A percentile compares a stretch with the other conserved stretches of the same genome.
Evolutionary conservation across 2,797 vertebrate genomes (phyloP).

Genomic region (Varecia variegata): DNA sequence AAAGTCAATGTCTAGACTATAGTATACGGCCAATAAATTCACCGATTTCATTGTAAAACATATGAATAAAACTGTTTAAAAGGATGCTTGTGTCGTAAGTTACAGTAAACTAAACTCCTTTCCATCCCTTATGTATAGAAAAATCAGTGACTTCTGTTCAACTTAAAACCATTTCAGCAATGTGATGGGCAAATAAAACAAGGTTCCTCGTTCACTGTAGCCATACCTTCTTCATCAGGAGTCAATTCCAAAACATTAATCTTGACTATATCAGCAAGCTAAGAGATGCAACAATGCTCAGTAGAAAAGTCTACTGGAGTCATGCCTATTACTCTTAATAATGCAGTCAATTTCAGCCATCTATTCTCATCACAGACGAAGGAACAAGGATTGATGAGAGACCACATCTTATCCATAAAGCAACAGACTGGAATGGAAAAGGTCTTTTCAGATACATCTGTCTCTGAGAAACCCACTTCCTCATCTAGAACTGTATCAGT

Average conservation of each 20-base stretch:
- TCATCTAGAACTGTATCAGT: slow-evolving; percentile 54
- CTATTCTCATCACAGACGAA: slow-evolving; percentile 10
- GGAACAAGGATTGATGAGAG: slow-evolving; percentile 36
- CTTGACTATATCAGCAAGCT: background rate
- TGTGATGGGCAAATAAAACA: background rate
- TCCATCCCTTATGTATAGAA: background rate
- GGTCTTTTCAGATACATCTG: slow-evolving; percentile 54
- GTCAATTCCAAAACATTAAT: background rate
- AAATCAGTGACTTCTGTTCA: background rate
- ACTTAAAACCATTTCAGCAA: slow-evolving; percentile 18
- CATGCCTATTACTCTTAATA: background rate
- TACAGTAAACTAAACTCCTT: background rate
- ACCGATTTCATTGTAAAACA: background rate
- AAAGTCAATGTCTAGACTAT: background rate
- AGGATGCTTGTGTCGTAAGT: background rate
- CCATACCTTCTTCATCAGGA: background rate
- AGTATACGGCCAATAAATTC: background rate
- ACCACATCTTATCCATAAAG: slow-evolving; percentile 52
- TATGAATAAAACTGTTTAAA: slow-evolving; percentile 4
- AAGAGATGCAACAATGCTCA: background rate
- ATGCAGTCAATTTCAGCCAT: background rate
- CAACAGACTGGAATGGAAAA: background rate
- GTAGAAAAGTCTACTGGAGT: background rate
- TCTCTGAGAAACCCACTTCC: slow-evolving; percentile 62
- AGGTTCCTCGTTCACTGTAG: background rate